Evolutionary conservation across 2,888 invertebrate species (phyloP).

Genomic region (Augiades crinisus): DNA sequence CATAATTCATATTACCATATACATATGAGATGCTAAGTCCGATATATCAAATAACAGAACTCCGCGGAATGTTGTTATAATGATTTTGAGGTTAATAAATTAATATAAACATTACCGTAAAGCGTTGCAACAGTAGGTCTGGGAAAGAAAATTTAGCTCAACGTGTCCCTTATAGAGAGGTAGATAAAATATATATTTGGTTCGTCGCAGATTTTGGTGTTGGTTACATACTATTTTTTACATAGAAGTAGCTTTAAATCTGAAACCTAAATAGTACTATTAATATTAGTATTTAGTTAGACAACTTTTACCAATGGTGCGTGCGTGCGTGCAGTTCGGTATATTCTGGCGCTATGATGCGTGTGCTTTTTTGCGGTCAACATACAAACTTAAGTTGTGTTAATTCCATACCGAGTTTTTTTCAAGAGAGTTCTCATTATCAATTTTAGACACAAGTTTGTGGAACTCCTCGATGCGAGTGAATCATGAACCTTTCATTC

Average conservation of each 20-base stretch:
- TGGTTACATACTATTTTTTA: background rate
- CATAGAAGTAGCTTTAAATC: background rate
- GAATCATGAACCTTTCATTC: no score
- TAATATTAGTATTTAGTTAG: no score
- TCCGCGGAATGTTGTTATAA: constrained; percentile 25
- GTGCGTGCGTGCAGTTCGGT: no score
- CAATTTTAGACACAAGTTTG: no score
- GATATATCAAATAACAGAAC: constrained; percentile 15
- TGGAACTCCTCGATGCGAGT: no score
- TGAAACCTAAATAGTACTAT: no score
- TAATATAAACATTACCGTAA: background rate
- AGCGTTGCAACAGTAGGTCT: background rate
- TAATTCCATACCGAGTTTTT: no score
- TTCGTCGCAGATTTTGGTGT: background rate
- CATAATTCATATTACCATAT: constrained; percentile 30
- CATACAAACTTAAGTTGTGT: no score
- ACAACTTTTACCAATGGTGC: no score
- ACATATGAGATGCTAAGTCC: constrained; percentile 15
- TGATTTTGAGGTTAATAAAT: background rate
- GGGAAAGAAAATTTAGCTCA: constrained; percentile 1
- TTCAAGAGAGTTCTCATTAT: no score
- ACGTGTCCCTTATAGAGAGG: constrained; percentile 3
- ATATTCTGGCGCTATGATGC: no score
- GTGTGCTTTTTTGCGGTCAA: no score
- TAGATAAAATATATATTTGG: constrained; percentile 3